Evolutionary conservation across 2,113 vertebrate genomes (phyloP), one percentile per base, ranked within the genome.

Genomic region (Chlorodrepanis virens): DNA sequence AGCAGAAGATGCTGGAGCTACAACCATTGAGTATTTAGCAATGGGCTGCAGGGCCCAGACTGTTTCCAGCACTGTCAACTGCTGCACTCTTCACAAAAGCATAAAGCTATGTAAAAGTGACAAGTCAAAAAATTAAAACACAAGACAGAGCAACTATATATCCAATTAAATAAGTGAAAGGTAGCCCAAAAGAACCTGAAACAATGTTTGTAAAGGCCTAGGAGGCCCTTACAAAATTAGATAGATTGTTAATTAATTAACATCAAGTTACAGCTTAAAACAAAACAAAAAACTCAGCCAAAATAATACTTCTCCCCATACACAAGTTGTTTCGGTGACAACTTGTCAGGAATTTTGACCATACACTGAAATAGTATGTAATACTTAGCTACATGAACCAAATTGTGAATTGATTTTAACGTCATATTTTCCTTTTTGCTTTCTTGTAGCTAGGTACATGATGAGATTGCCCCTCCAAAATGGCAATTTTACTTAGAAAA

Each of bases 11-110:
- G 69, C 44, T 82, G 88, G 44, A 78, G 42, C 42, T 78, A 52
- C 37, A 93, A 35, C 53, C 61, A 64, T 22, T 64, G 63, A 68
- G 21, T 47, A 89, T 16, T 42, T 42, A 89, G 52, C 21, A 92
- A 18, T 25, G 57, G 91, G 76, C 76, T 92, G 72, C 49, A 68
- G 82, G 83, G 74, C 35, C 35, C 47, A 22, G 59, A 89, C 21
- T 61, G 65, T 69, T 96, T 96, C 83, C 77, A 78, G 63, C 25
- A 31, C 64, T 95, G 86, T 93, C 95, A 96, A 31, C 74, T 92
- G 59, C 60, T 35, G 29, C 56, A 84, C 54, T 72, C 86, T 52
- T 17, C 63, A 89, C 54, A 87, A 80, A 33, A 74, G 65, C 76
- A 82, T 40, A 91, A 85, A 89, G 61, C 50, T 87, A 27, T 17